Evolutionary conservation across 1,140 invertebrate genomes (phyloP), one percentile per base, ranked within the genome.

Genomic region (Frieseomelitta varia): DNA sequence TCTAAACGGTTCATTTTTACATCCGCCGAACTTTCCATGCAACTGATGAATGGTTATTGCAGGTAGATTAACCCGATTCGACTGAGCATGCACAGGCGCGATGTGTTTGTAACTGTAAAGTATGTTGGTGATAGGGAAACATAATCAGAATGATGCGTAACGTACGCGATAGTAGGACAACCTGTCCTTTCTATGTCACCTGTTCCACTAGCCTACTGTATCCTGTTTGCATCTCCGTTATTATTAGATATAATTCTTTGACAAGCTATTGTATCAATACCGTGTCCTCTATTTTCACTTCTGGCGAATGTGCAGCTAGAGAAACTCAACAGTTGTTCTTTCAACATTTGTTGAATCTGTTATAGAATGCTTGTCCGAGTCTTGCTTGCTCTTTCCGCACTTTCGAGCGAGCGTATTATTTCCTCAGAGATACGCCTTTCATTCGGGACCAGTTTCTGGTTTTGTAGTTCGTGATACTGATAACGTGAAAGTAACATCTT

Each of bases 91-190:
- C 58, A 53, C 1, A 11, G 24, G 27, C 10, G 51, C n/a, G 8
- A 47, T 6, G 39, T 47, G 6, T 47, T 53, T 15, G 17, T 56
- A 65, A 47, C 55, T 58, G 73, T 63, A 63, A 75, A 84, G 61
- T 10, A 21, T 84, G 82, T 24, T 63, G 30, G 24, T 21, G 77
- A 75, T 79, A 79, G 80, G 39, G 15, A 34, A 79, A 63, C 87
- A 88, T 93, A 93, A 92, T 92, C 91, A 78, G 92, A 90, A 92
- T 90, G 92, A 81, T 74, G 61, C 83, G 73, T 72, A 73, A 81
- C 34, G 4, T 61, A 21, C 1, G 10, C n/a, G 56, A 77, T 76
- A 81, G 74, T 78, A 69, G 84, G 74, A 47, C 73, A 73, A 81
- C 87, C 91, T 91, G 39, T 39, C 39, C 39, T 39, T 3, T 39